These are phyloP conservation scores for Drosophila neutralis DNA, from an alignment of 2,888 invertebrate species.

Conservation along the genomic window DNA sequence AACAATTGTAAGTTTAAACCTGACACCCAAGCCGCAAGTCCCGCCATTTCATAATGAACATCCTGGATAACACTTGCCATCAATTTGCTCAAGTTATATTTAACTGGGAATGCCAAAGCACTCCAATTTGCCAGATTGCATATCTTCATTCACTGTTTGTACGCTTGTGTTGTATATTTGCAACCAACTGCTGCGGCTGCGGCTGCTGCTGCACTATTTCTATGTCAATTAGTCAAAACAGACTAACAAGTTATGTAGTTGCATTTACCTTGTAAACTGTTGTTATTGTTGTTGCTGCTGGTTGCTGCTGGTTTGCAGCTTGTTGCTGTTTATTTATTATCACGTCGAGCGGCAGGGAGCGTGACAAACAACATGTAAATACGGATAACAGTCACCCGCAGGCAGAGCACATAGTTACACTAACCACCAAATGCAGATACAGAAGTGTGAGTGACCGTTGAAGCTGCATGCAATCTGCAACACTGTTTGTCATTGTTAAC, in stretches of 20 bases:
- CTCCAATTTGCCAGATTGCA: constrained; percentile 30
- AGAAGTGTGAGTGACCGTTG: constrained; percentile 48
- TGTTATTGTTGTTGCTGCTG: constrained; percentile 8
- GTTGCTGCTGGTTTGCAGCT: not conserved
- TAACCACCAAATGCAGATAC: constrained; percentile 6
- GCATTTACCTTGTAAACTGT: constrained; percentile 17
- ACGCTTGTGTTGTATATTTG: constrained; percentile 24
- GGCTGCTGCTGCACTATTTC: constrained; percentile 18
- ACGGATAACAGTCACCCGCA: constrained; percentile 38
- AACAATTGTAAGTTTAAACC: not conserved
- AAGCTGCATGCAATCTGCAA: constrained; percentile 46
- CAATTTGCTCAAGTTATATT: not conserved
- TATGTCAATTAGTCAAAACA: constrained; percentile 74
- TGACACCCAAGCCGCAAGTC: not conserved
- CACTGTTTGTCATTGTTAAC: constrained; percentile 65
- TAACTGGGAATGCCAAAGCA: not conserved
- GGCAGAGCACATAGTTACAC: constrained; percentile 18
- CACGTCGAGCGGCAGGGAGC: constrained; percentile 52
- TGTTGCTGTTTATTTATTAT: constrained; percentile 37
- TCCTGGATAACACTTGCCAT: not conserved
- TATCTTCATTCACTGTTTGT: constrained; percentile 17
- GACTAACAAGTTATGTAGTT: constrained; percentile 63
- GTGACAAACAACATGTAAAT: constrained; percentile 70
- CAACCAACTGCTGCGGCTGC: constrained; percentile 8
- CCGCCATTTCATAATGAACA: not conserved